Evolutionary conservation across 2,888 invertebrate species (phyloP).

Genomic region (Clistopyga incitator): DNA sequence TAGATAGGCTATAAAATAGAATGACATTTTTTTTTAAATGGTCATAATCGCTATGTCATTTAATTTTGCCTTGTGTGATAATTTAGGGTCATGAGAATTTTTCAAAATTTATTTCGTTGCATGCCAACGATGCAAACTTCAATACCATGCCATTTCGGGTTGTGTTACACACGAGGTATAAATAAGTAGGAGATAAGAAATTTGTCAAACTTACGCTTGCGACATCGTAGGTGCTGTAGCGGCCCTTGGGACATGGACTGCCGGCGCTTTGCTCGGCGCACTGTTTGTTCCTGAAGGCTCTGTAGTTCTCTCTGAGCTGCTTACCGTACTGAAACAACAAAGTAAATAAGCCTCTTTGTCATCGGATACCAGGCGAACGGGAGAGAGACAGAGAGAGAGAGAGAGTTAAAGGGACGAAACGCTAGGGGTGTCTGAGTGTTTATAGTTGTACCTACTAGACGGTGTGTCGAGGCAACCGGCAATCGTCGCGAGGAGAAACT

Average conservation of each 20-base stretch:
- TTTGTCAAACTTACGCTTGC: slow-evolving; percentile 84
- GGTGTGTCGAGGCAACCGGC: not conserved
- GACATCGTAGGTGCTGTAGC: slow-evolving; percentile 85
- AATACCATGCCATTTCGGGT: too few relatives aligned
- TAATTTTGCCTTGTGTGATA: too few relatives aligned
- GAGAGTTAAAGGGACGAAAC: slow-evolving; percentile 35
- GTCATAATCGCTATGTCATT: too few relatives aligned
- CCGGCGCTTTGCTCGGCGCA: slow-evolving; percentile 84
- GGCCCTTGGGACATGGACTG: slow-evolving; percentile 84
- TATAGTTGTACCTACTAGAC: slow-evolving; percentile 8
- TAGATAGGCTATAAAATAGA: too few relatives aligned
- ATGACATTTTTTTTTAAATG: too few relatives aligned
- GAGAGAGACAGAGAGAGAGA: too few relatives aligned
- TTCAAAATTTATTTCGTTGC: too few relatives aligned
- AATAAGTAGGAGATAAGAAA: slow-evolving; percentile 2
- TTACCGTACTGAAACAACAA: slow-evolving; percentile 87
- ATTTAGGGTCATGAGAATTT: too few relatives aligned
- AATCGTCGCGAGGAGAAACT: slow-evolving; percentile 35
- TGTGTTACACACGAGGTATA: not conserved
- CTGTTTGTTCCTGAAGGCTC: slow-evolving; percentile 86
- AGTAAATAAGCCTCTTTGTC: slow-evolving; percentile 67
- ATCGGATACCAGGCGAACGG: slow-evolving; percentile 52
- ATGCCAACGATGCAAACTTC: too few relatives aligned
- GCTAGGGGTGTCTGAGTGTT: slow-evolving; percentile 13
- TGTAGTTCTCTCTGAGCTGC: slow-evolving; percentile 87